Evolutionary conservation across 1,140 invertebrate species (phyloP), one percentile per base, ranked within the genome.

Genomic region (Euschistus heros): DNA sequence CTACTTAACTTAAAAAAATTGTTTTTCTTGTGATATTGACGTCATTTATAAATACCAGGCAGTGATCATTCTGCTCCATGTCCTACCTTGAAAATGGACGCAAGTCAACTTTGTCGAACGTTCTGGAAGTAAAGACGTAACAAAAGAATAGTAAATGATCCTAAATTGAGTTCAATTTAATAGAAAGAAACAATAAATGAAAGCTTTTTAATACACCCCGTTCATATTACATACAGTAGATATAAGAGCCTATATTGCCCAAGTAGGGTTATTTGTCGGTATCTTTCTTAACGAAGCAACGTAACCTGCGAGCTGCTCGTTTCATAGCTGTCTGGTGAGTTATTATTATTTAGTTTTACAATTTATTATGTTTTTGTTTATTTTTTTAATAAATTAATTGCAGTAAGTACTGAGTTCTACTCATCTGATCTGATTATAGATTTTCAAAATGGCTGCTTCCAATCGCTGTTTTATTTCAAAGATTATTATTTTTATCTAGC

Each of bases 391-490:
- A 1, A 24, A 57, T 3, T 27, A 8, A 57, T 24, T 26, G 7
- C 26, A 27, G 26, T 57, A 50, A 13, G 47, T 2, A 2, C 47
- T 50, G n/a, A 18, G 54, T 57, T 57, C 2, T 3, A 26, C 20
- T 61, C 26, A 18, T 22, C 26, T 61, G 30, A 18, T 22, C 26
- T 61, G 30, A 61, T 61, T 61, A 61, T 61, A 61, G 59, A 61
- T 61, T 61, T 61, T 30, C 59, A 61, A 61, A 61, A 61, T 61
- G 59, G 59, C 59, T 26, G 30, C 59, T 30, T 30, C 10, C 33
- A 13, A 37, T 37, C 13, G 10, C 33, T 37, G 33, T 37, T 37
- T 37, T 37, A 37, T 37, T 37, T 37, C 33, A 10, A 6, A 37
- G 33, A 6, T 10, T 37, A 6, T 10, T 10, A 37, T 37, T 37